Percentiles rank a stretch among this genome's conserved stretches.
Evolutionary conservation across 2,797 vertebrate species (phyloP).

Genomic region (Chaunax sp.): DNA sequence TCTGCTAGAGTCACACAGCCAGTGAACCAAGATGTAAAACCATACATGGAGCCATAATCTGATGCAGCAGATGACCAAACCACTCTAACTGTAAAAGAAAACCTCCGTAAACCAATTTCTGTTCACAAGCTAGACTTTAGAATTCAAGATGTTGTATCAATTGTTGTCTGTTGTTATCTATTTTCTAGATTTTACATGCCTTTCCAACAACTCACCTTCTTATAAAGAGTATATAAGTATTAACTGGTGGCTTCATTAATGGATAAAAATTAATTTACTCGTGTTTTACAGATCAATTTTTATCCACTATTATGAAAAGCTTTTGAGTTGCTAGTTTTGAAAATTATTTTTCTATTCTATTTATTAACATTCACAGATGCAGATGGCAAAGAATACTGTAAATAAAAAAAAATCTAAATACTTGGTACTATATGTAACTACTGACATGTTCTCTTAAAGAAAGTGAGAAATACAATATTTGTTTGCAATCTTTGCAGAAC

Average conservation of each 20-base stretch:
- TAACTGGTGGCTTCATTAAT: neutral
- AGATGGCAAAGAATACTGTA: constrained; percentile 1
- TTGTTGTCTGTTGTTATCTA: neutral
- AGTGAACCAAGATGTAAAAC: constrained; percentile 39
- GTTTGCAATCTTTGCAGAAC: no score
- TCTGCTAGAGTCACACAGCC: constrained; percentile 19
- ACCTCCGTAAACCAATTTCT: neutral
- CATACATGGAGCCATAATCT: constrained; percentile 16
- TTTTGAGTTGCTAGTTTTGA: neutral
- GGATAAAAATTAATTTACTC: neutral
- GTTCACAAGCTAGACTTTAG: neutral
- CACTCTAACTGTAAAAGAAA: neutral
- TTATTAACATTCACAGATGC: neutral
- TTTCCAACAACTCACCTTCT: neutral
- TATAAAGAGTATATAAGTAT: neutral
- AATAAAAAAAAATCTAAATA: neutral
- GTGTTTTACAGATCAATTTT: neutral
- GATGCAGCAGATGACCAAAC: constrained; percentile 20
- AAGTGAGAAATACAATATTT: neutral
- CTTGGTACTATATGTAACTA: neutral
- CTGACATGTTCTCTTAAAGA: neutral
- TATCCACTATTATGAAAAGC: no score
- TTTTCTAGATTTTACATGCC: neutral
- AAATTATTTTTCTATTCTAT: neutral
- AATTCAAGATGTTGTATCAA: neutral